Evolutionary conservation across 2,113 vertebrate genomes (phyloP), one percentile per base, ranked within the genome.

Genomic region (Gasterosteus nipponicus): DNA sequence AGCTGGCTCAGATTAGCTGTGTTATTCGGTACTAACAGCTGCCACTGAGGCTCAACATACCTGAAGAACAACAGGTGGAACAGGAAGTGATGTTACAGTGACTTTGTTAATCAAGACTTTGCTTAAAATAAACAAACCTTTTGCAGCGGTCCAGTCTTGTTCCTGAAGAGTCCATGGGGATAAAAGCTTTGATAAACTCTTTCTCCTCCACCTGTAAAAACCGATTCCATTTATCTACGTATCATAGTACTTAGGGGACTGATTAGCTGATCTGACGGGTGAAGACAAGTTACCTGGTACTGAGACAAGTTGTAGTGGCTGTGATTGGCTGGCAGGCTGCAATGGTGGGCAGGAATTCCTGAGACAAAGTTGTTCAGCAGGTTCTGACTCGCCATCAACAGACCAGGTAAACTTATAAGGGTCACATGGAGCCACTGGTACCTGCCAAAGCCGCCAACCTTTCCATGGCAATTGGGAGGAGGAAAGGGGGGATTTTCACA

Each of bases 341-440:
- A 97, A 85, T 90, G 92, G 69, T 96, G 96, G 1, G 5, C 33
- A 0, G 96, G 95, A 0, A 92, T 49, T 0, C 93, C 94, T 0
- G 95, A 96, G 0, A 89, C 88, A 64, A 95, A 95, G 87, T 95
- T 95, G 87, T 96, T 95, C 1, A 96, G 85, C 0, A 96, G 92
- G 88, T 97, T 96, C 87, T 97, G 96, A 22, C 95, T 90, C 0
- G 96, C 94, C 91, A 95, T 93, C 19, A 96, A 26, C 18, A 97
- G 72, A 60, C 96, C 90, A 0, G 94, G 95, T 5, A 96, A 51
- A 3, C 87, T 85, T 69, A 96, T 78, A 26, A 96, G 85, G 0
- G 64, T 65, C 11, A 95, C 93, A 29, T 96, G 95, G 62, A 96
- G 69, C 72, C 93, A 74, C 89, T 96, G 96, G 88, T 95, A 96